Base-by-base conservation (phyloP, 1,140 invertebrate species). In the Dermatophagoides farinae region DNA sequence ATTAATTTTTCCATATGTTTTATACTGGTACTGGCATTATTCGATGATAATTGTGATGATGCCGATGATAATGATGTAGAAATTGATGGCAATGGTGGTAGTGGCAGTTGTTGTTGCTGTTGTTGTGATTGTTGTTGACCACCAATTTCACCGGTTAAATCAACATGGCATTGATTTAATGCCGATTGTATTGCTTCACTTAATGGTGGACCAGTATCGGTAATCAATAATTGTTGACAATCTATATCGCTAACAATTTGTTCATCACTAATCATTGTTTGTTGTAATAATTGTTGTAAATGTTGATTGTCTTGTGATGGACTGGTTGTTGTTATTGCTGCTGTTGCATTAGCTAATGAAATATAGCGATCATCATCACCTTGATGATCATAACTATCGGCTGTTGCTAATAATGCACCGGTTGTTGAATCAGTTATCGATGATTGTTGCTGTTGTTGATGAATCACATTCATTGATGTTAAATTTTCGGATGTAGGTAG, bases 1-100 rank as follows among this genome's bases (percentile, higher is more conserved):
- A 97, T 85, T 63, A 93, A 90, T 79, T 97, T 97, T 65, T 86
- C 79, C 64, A 97, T 79, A 72, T 90, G 90, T 74, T 97, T 91
- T 76, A 55, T 83, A 84, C 74, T 86, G 84, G 64, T 82, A 1
- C 74, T 86, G 84, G 64, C 81, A 1, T 6, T 18, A 41, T 22
- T 52, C 1, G 18, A 12, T 14, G 37, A 60, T 25, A 11, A 20
- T 18, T 1, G 10, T 61, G 60, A 18, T 10, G 18, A 8, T 23
- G 58, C 8, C 8, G 31, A 31, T 31, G 31, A 31, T 31, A 31
- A 31, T 31, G 8, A 31, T 31, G 2, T 2, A 4, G 31, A n/a
- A n/a, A 12, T 25, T 16, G 46, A 20, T 47, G 18, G 9, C 9
- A 18, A 22, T 38, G 53, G n/a, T 14, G 22, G 11, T 57, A 6